Percentiles rank a stretch among this genome's conserved stretches.
Conservation (phyloP, 2,888 invertebrate species). For the Polyommatus iphigenia region DNA sequence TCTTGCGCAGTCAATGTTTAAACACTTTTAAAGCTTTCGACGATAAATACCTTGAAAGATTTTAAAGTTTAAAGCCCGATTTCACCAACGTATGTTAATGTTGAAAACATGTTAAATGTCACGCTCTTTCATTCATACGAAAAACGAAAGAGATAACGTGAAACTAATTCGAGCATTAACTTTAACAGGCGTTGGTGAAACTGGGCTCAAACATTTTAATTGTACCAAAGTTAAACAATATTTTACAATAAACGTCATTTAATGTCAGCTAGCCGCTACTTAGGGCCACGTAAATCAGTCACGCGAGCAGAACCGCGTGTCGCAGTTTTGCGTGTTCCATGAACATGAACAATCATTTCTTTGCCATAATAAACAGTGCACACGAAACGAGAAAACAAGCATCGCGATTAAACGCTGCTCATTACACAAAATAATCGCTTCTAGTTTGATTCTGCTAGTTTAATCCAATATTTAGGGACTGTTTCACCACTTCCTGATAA, state of each 20-base stretch:
- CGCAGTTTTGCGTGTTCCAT: constrained; percentile 23
- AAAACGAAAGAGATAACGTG: too few relatives aligned
- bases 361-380: constrained; percentile 27
- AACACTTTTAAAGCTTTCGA: neutral
- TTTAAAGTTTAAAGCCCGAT: too few relatives aligned
- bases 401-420: constrained; percentile 18
- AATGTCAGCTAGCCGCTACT: constrained; percentile 15
- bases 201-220: neutral
- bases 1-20: neutral
- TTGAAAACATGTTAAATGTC: too few relatives aligned
- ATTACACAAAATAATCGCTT: neutral
- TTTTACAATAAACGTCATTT: neutral
- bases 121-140: too few relatives aligned
- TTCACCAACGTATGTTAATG: too few relatives aligned
- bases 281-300: constrained; percentile 30
- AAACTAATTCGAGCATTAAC: too few relatives aligned
- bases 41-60: too few relatives aligned
- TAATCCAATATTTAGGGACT: too few relatives aligned
- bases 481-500: too few relatives aligned
- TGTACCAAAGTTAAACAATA: neutral
- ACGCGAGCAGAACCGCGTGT: constrained; percentile 23
- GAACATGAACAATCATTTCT: constrained; percentile 31
- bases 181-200: too few relatives aligned
- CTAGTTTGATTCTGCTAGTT: too few relatives aligned
- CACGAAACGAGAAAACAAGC: constrained; percentile 30